These are phyloP conservation scores for Stegana nigrithorax DNA, from an alignment of 2,888 invertebrate genomes.

Conservation along the genomic window DNA sequence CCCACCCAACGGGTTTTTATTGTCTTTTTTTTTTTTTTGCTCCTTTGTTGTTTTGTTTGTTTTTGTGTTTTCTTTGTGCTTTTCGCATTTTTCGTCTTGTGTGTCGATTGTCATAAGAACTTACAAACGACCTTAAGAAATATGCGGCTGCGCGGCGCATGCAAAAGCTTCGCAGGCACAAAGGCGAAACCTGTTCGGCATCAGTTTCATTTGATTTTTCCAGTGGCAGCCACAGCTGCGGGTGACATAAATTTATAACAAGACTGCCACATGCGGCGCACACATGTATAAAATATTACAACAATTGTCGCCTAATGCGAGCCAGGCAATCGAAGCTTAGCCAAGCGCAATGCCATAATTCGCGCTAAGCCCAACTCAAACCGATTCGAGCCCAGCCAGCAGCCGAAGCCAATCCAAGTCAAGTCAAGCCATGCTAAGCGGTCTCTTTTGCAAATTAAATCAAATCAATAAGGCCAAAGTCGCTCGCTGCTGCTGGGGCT, in stretches of 20 bases:
- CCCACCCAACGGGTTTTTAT: slow-evolving; percentile 32
- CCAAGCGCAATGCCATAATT: slow-evolving; percentile 1
- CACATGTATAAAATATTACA: slow-evolving; percentile 16
- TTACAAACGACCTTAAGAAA: slow-evolving; percentile 51
- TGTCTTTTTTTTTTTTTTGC: no score
- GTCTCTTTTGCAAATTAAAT: no score
- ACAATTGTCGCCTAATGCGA: slow-evolving; percentile 21
- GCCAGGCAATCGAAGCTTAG: slow-evolving; percentile 32
- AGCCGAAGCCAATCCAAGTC: not conserved
- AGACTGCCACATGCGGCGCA: slow-evolving; percentile 11
- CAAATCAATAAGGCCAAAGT: slow-evolving; percentile 12
- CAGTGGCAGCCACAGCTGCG: not conserved
- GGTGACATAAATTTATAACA: slow-evolving; percentile 43
- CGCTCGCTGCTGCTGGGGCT: not conserved
- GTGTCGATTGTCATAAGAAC: slow-evolving; percentile 26
- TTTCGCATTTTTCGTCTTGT: not conserved
- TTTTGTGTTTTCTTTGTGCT: not conserved
- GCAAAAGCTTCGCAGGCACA: not conserved
- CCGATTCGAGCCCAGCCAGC: not conserved
- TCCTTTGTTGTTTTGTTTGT: not conserved
- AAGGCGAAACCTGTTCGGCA: not conserved
- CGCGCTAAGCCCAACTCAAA: not conserved
- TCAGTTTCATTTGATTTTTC: not conserved
- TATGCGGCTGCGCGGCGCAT: slow-evolving; percentile 40
- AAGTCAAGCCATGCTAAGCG: not conserved